Evolutionary conservation across 2,888 invertebrate genomes (phyloP).

Genomic region (Rhingia rostrata): DNA sequence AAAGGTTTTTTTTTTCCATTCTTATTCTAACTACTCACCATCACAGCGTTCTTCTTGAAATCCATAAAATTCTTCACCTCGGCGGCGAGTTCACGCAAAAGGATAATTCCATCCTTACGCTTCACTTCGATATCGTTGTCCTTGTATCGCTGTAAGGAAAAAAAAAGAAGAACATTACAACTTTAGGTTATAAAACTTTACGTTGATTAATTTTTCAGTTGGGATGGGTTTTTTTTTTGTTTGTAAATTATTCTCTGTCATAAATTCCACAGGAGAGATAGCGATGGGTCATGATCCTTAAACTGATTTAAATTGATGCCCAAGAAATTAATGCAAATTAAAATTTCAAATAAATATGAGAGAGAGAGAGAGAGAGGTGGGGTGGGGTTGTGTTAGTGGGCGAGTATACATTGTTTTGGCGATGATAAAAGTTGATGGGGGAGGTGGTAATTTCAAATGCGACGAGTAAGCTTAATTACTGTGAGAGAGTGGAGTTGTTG

Average conservation of each 20-base stretch:
- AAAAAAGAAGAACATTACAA: conserved; percentile 59
- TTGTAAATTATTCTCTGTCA: conserved; percentile 49
- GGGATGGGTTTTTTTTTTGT: neutral
- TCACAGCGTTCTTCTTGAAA: conserved; percentile 94
- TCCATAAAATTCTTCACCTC: conserved; percentile 97
- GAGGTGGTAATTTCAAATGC: neutral
- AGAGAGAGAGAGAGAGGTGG: neutral
- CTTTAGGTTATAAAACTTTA: conserved; percentile 67
- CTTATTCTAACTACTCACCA: conserved; percentile 86
- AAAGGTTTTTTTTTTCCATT: conserved; percentile 34
- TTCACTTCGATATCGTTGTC: conserved; percentile 90
- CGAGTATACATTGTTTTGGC: conserved; percentile 8
- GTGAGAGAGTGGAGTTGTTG: neutral
- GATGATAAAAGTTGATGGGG: neutral
- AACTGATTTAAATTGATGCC: conserved; percentile 64
- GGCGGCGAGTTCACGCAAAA: conserved; percentile 93
- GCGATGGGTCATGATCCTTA: conserved; percentile 56
- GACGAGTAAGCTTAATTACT: conserved; percentile 10
- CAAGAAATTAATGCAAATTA: conserved; percentile 59
- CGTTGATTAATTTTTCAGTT: conserved; percentile 70
- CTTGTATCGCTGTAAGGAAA: conserved; percentile 89
- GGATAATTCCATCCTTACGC: conserved; percentile 92
- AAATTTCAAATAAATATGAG: conserved; percentile 60
- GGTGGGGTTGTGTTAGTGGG: too few species aligned
- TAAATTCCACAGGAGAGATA: conserved; percentile 59